Evolutionary conservation across 2,113 vertebrate genomes (phyloP), one percentile per base, ranked within the genome.

Genomic region (Lota lota): DNA sequence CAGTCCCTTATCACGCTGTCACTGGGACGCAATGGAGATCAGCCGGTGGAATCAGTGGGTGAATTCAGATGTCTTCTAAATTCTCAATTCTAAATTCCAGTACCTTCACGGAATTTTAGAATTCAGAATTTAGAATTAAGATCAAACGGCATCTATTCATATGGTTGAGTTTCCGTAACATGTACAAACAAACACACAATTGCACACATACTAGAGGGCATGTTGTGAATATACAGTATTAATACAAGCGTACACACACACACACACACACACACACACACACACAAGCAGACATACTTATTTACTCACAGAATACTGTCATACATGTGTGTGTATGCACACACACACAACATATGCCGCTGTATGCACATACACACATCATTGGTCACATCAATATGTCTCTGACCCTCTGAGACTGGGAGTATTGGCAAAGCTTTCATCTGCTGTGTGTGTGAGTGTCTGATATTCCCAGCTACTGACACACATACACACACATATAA

Each of bases 361-460:
- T 54, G 18, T 18, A 57, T 17, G 24, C 79, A 81, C 69, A 79
- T 67, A 80, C 71, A 80, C 68, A 80, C 77, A 78, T 70, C 28
- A 76, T 60, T 73, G 77, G 79, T 72, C 82, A 79, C 87, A 80
- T 90, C 89, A 80, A 89, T 90, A 90, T 86, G 73, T 64, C 77
- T 79, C 53, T 74, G 79, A 80, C 79, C 85, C 86, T 82, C 83
- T 59, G 78, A 86, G 85, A 88, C 75, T 80, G 17, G 0, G 60
- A 72, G 76, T 85, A 89, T 85, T 86, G 84, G 85, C 74, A 75
- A 85, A 84, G 89, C 83, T 89, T 87, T 90, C 77, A 84, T 87
- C 83, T 88, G 83, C 83, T 79, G 79, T 73, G 78, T 80, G 70
- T 80, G 76, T 83, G 65, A 57, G 83, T 73, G 77, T 87, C 72